Base-by-base conservation (phyloP, 2,797 vertebrate species). In the Scomberomorus guttatus region DNA sequence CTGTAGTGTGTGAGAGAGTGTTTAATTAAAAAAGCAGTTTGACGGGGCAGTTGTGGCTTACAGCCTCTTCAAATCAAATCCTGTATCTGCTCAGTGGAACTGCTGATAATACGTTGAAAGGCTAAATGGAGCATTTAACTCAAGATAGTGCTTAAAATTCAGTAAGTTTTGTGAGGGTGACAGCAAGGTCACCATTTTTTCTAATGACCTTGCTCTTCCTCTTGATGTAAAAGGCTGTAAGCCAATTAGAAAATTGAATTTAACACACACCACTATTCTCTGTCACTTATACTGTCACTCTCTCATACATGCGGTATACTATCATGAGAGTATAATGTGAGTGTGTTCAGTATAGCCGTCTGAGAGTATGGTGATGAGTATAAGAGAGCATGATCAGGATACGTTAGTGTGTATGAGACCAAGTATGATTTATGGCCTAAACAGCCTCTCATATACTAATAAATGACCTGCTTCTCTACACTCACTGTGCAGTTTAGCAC, bases 21-120 rank as follows among this genome's bases (percentile, higher is more conserved):
- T 52, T 62, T 34, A 74, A 42, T 5, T 74, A n/a, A 48, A 60
- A 48, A 61, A 8, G 18, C 46, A 68, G 50, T 69, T 63, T 60
- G 66, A 52, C 42, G 66, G 15, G 29, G 24, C 15, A 17, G 46
- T 24, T 62, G 20, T 25, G 17, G 55, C 46, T 62, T 20, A 14
- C 6, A 55, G 22, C 9, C 14, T 62, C 39, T 58, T 42, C 24
- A 63, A 50, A 77, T 78, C 15, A 60, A 71, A 81, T 56, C 12
- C 57, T 22, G 50, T 18, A 44, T 62, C 46, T 59, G 18, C 51
- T 63, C 20, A 14, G 29, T 52, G 34, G 9, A 1, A 42, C 5
- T 34, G 54, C 15, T 65, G 14, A 51, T 65, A 67, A 54, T 32
- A 27, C 27, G 6, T 32, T 55, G 37, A 51, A 73, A 59, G 63